Evolutionary conservation across 2,113 vertebrate species (phyloP).

Genomic region (Cyanocitta stelleri): DNA sequence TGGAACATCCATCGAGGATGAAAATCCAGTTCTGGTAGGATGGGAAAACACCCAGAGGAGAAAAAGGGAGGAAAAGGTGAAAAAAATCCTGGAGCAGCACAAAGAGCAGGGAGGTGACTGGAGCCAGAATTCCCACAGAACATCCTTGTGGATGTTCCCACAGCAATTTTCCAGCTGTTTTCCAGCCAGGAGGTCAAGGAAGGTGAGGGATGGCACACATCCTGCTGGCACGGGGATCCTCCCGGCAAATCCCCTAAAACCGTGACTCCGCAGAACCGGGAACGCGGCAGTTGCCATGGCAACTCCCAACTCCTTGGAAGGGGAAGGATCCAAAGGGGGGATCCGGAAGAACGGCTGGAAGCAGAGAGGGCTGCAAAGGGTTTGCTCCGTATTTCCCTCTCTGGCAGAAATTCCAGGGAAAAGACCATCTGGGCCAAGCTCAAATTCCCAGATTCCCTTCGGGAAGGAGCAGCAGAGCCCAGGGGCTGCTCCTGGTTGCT

Average conservation of each 20-base stretch:
- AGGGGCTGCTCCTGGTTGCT: accelerated
- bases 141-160: accelerated
- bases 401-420: neutral
- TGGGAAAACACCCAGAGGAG: neutral
- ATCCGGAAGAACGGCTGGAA: neutral
- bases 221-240: neutral
- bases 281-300: neutral
- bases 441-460: accelerated
- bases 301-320: neutral
- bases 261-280: neutral
- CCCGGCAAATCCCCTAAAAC: neutral
- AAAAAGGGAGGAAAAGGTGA: neutral
- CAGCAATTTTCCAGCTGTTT: neutral
- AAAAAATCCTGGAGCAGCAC: neutral
- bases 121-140: neutral
- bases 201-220: neutral
- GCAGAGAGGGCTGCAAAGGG: neutral
- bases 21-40: neutral
- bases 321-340: neutral
- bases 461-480: neutral
- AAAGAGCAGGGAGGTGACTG: neutral
- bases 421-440: neutral
- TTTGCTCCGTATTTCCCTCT: neutral
- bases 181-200: neutral
- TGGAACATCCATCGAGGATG: neutral